A percentile compares a stretch with the other conserved stretches of the same genome.
Evolutionary conservation across 2,113 vertebrate species (phyloP).

Genomic region (Antechinus flavipes): DNA sequence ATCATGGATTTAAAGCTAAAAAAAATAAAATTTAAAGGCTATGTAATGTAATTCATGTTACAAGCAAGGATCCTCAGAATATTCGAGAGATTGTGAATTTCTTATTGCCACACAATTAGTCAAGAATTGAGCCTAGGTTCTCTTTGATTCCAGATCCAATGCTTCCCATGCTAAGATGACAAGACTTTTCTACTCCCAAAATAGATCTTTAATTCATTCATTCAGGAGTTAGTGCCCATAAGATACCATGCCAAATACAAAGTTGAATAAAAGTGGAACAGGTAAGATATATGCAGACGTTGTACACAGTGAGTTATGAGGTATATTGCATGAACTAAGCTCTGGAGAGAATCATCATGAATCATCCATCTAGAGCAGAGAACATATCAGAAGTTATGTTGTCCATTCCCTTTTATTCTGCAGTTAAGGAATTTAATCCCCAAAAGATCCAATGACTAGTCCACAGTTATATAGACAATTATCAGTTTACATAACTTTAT

Average conservation of each 20-base stretch:
- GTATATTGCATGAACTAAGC: neutral
- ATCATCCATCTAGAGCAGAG: neutral
- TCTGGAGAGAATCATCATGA: neutral
- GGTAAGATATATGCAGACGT: neutral
- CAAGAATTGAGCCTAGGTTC: neutral
- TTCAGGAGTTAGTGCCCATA: neutral
- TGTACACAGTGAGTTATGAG: neutral
- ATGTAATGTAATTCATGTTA: neutral
- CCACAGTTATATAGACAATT: neutral
- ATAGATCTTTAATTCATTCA: neutral
- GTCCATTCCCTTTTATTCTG: neutral
- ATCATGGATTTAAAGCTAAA: neutral
- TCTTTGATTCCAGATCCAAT: neutral
- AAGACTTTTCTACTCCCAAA: neutral
- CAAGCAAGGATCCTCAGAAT: neutral
- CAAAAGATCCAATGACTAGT: neutral
- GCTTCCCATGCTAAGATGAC: neutral
- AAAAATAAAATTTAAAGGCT: neutral
- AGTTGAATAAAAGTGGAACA: neutral
- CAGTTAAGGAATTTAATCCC: neutral
- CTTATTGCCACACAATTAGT: neutral
- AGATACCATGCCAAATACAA: neutral
- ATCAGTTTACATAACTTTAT: neutral
- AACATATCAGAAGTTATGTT: neutral
- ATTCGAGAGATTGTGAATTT: neutral